Evolutionary conservation across 2,113 vertebrate species (phyloP), one percentile per base, ranked within the genome.

Genomic region (Paracanthobrama guichenoti): DNA sequence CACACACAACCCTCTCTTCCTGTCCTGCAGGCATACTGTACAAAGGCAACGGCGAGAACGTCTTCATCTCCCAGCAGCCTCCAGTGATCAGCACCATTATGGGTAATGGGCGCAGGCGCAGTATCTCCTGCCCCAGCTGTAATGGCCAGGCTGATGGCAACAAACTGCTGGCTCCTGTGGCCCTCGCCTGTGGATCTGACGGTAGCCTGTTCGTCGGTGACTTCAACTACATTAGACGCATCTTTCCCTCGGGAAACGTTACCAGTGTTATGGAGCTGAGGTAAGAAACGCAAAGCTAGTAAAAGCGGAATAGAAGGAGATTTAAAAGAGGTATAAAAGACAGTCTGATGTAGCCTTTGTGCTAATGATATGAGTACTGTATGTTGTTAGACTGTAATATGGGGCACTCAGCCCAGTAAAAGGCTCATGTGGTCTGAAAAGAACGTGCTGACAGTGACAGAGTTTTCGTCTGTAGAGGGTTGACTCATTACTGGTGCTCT

Each of bases 91-190:
- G 96, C 81, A 98, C 96, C 90, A 97, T 99, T 87, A 99, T 99
- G 98, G 98, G 98, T 81, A 99, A 98, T 0, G 98, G 97, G 1
- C 95, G 98, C 1, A 93, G 97, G 0, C 97, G 98, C 83, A 99
- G 98, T 90, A 99, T 99, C 90, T 99, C 98, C 0, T 99, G 98
- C 69, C 98, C 98, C 0, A 99, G 98, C 81, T 99, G 98, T 88
- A 99, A 99, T 1, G 98, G 98, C 0, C 97, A 98, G 91, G 97
- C 98, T 0, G 98, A 99, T 73, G 98, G 98, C 12, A 99, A 99
- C 90, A 99, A 99, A 88, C 93, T 99, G 10, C 85, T 99, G 91
- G 98, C 98, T 1, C 98, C 98, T 0, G 95, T 99, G 24, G 97
- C 97, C 0, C 91, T 99, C 69, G 97, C 98, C 0, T 98, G 97